Evolutionary conservation across 2,113 vertebrate genomes (phyloP), one percentile per base, ranked within the genome.

Genomic region (Glaucomys volans): DNA sequence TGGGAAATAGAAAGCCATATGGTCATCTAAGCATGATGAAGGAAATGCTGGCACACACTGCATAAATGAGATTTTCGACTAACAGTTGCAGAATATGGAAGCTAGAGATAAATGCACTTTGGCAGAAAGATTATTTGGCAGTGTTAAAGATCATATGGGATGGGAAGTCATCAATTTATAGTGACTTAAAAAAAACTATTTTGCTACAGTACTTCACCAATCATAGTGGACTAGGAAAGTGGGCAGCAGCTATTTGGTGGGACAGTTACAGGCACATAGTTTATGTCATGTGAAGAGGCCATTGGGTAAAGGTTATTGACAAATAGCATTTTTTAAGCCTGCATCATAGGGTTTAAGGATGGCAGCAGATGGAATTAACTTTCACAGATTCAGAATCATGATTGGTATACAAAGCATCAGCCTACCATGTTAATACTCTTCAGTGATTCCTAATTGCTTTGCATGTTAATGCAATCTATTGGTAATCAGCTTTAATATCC

Each of bases 401-500:
- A 75, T 42, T 2, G 1, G 82, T 83, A 83, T 57, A 83, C 85
- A 57, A 72, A 74, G 26, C n/a, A 18, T 72, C 62, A 95, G 83
- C 79, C 69, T 57, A 71, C 89, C 42, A 37, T 59, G 28, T 20
- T 71, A 80, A 79, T 52, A 88, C 77, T 88, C 59, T 94, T 91
- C 52, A 81, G 79, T 52, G 28, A 20, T 81, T 95, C 64, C 69
- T 94, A 87, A 94, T 93, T 95, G 93, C 44, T 97, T 96, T 93
- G 87, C 86, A 81, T 95, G 91, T 72, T 97, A 95, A 94, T 95
- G 80, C 57, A 80, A 67, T 94, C 82, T 57, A 95, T 89, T 95
- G 64, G 69, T 81, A 96, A 95, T 97, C 75, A 95, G 75, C 79
- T 91, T 83, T 95, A 89, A 91, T 94, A 57, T 86, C 87, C 81